Conservation (phyloP, 2,797 vertebrate genomes). For the Enteromius anoplus region DNA sequence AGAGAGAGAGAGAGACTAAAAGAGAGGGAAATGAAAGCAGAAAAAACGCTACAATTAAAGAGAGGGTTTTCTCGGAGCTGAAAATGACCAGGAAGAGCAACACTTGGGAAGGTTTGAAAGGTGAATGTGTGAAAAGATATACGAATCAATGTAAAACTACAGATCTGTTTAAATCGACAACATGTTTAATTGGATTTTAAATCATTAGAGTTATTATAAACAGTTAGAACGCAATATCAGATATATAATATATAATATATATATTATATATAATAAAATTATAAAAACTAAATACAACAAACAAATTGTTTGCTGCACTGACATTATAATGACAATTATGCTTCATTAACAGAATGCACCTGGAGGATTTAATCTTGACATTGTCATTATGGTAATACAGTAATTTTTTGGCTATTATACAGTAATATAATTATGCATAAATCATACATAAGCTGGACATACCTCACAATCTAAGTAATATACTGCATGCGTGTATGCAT, state of each 20-base stretch:
- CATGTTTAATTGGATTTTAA: background rate
- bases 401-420: background rate
- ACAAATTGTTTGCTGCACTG: background rate
- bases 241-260: no score
- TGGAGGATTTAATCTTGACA: background rate
- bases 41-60: background rate
- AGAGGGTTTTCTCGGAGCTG: background rate
- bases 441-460: background rate
- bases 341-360: background rate
- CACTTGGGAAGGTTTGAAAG: no score
- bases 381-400: background rate
- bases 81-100: background rate
- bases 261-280: no score
- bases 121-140: no score
- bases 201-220: background rate
- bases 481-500: no score
- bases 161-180: background rate
- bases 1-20: background rate
- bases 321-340: background rate
- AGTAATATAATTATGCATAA: background rate
- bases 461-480: background rate
- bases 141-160: background rate
- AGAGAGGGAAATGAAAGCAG: constrained; percentile 7
- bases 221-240: background rate
- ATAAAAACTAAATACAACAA: background rate